Percentiles rank a stretch among this genome's conserved stretches.
Conservation (phyloP, 2,113 vertebrate species). For the Poeciliopsis occidentalis region DNA sequence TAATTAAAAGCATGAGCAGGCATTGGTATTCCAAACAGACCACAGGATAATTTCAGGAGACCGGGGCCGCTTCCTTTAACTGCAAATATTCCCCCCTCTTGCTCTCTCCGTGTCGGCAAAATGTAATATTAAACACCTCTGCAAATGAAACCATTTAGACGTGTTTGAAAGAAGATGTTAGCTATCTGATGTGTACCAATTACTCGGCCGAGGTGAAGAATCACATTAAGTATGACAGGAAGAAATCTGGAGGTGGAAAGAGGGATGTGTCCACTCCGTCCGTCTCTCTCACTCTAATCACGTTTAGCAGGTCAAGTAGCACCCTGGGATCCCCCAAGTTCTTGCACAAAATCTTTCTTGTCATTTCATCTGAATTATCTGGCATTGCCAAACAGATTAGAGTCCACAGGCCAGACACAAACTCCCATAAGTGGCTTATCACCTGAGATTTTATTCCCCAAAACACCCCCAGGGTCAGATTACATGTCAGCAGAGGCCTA, state of each 20-base stretch:
- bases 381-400: slow-evolving; percentile 65
- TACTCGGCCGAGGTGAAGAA: slow-evolving; percentile 61
- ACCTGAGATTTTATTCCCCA: slow-evolving; percentile 63
- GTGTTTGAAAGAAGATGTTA: slow-evolving; percentile 63
- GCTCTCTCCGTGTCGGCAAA: slow-evolving; percentile 49
- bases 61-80: slow-evolving; percentile 44
- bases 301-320: slow-evolving; percentile 59
- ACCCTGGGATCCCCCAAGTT: slow-evolving; percentile 48
- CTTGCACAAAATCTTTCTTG: slow-evolving; percentile 65
- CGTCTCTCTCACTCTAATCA: slow-evolving; percentile 43
- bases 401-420: slow-evolving; percentile 50
- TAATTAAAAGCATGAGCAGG: slow-evolving; percentile 75
- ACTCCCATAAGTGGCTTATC: slow-evolving; percentile 63
- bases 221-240: slow-evolving; percentile 44
- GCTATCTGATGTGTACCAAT: slow-evolving; percentile 68
- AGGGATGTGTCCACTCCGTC: slow-evolving; percentile 9
- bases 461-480: slow-evolving; percentile 46
- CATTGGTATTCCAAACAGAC: slow-evolving; percentile 68
- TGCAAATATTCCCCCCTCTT: slow-evolving; percentile 53
- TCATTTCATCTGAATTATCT: slow-evolving; percentile 64
- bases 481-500: slow-evolving; percentile 15
- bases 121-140: slow-evolving; percentile 76
- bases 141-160: slow-evolving; percentile 76
- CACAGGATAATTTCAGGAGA: slow-evolving; percentile 56
- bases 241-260: slow-evolving; percentile 14